Base-by-base conservation (phyloP, 2,797 vertebrate species). In the Nyctibius grandis region DNA sequence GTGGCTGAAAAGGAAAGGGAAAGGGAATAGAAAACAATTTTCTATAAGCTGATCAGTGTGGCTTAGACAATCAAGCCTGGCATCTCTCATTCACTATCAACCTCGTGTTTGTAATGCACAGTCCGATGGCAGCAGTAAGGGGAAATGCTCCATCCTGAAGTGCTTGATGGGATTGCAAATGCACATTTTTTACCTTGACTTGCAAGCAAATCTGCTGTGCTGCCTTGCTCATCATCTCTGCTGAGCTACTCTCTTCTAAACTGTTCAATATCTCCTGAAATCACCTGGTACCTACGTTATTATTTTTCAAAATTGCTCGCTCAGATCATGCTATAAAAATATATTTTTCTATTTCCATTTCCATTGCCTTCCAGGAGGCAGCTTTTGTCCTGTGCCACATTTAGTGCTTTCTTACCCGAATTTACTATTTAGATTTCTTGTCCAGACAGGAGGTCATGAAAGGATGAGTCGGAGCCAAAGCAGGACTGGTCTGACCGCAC, bases 231-330 rank as follows among this genome's bases (percentile, higher is more conserved):
- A 74, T 94, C 7, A 91, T 85, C 91, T 84, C 80, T 89, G 45
- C 38, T 63, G 64, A 95, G 84, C 57, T 88, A 57, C 44, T 15
- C 33, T 79, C 34, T 82, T 91, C 50, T 29, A 29, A 36, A 81
- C 76, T 57, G 70, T 63, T 94, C 89, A 92, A 21, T 90, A 94
- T 88, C 75, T 94, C 72, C 38, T 50, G 61, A 60, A 97, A 93
- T 85, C 33, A 85, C n/a, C 79, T 2, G 4, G 65, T 90, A 95
- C 23, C 34, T 63, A 54, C 4, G 8, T 69, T 83, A 88, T 47
- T 93, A 83, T 85, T 91, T 95, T 95, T 86, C 47, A 82, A 74
- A 95, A 95, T 79, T 75, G 69, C 56, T 89, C 13, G 1, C 56
- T 88, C n/a, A 90, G 76, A 68, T 56, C 19, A 42, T 36, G 51